These are phyloP conservation scores for Hyppa rectilinea DNA, from an alignment of 2,888 invertebrate species.

Conservation along the genomic window DNA sequence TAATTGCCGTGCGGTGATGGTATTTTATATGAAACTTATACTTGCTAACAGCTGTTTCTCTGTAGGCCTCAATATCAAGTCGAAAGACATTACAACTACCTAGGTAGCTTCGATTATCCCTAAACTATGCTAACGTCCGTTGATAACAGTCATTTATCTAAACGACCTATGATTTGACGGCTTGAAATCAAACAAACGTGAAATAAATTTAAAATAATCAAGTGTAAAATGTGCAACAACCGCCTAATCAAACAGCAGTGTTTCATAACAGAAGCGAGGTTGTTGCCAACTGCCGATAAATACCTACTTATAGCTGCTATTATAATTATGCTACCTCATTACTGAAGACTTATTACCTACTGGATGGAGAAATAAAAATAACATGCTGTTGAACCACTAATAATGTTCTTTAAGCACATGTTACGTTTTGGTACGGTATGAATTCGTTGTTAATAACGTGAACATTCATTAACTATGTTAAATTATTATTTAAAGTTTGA, in stretches of 20 bases:
- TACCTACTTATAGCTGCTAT: background rate
- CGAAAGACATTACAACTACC: too few relatives aligned
- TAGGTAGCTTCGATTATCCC: background rate
- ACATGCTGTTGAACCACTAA: background rate
- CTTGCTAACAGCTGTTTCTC: background rate
- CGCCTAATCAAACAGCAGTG: slow-evolving; percentile 15
- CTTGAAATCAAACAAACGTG: background rate
- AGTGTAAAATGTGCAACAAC: slow-evolving; percentile 23
- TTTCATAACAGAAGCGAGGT: slow-evolving; percentile 56
- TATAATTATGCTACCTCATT: slow-evolving; percentile 9
- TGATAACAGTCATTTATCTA: background rate
- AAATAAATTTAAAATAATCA: background rate
- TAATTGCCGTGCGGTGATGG: too few relatives aligned
- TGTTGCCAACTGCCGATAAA: slow-evolving; percentile 38
- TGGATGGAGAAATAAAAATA: slow-evolving; percentile 12
- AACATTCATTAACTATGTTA: background rate
- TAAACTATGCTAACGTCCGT: background rate
- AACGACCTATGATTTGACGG: background rate
- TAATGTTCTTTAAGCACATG: background rate
- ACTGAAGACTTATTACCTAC: slow-evolving; percentile 12
- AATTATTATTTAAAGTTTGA: background rate
- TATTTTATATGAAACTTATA: too few relatives aligned
- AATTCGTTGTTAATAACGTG: background rate
- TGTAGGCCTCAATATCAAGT: too few relatives aligned
- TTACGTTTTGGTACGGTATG: background rate